These are phyloP conservation scores for Eunapius fragilis DNA, from an alignment of 37 sponge, comb jelly and placozoan genomes.

Conservation along the genomic window DNA sequence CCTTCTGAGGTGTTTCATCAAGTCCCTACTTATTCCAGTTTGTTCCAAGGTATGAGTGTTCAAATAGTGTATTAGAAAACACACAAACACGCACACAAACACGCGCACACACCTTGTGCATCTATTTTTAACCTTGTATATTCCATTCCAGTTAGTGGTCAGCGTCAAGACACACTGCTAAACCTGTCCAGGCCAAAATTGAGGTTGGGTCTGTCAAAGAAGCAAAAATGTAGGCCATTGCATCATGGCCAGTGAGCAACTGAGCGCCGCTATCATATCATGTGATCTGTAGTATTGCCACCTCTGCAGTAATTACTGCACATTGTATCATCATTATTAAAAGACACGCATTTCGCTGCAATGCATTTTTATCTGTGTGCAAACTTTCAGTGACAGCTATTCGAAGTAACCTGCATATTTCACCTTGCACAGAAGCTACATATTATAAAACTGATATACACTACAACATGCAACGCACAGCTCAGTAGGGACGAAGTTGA, in stretches of 20 bases:
- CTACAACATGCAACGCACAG: neutral
- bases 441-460: neutral
- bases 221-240: slow-evolving; percentile 27
- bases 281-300: neutral
- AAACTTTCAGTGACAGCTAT: too few relatives aligned
- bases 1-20: neutral
- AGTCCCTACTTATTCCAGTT: neutral
- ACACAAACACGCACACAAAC: neutral
- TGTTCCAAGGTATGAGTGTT: neutral
- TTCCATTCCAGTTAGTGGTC: neutral
- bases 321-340: too few relatives aligned
- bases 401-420: too few relatives aligned
- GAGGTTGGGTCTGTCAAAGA: slow-evolving; percentile 75
- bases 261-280: neutral
- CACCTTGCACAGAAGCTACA: too few relatives aligned
- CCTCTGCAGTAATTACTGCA: neutral
- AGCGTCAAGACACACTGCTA: slow-evolving; percentile 6
- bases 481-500: too few relatives aligned
- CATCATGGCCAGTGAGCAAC: neutral
- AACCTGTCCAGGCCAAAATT: slow-evolving; percentile 60
- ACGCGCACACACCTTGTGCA: neutral
- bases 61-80: neutral
- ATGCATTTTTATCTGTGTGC: too few relatives aligned
- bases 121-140: neutral
- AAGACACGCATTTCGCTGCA: too few relatives aligned